Evolutionary conservation across 2,113 vertebrate genomes (phyloP).

Genomic region (Saccopteryx bilineata): DNA sequence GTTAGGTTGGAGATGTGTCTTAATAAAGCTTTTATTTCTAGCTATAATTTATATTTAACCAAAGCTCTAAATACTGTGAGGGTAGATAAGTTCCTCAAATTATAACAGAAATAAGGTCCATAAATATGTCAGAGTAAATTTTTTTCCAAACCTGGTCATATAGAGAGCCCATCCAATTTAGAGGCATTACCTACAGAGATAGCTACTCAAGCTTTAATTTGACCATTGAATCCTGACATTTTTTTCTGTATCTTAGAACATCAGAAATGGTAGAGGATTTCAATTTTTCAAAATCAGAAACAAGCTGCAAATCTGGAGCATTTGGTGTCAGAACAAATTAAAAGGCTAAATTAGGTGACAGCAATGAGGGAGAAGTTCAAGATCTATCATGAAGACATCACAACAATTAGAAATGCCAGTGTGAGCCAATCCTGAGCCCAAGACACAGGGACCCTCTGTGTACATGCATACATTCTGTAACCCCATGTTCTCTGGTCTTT

Average conservation of each 20-base stretch:
- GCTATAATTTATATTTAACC: background rate
- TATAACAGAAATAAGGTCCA: background rate
- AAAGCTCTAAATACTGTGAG: background rate
- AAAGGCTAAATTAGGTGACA: background rate
- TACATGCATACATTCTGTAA: background rate
- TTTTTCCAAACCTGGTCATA: background rate
- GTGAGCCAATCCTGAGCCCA: background rate
- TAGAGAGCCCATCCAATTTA: background rate
- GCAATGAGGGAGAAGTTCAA: background rate
- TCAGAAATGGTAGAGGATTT: background rate
- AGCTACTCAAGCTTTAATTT: background rate
- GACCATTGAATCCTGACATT: background rate
- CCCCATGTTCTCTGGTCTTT: background rate
- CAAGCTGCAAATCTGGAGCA: background rate
- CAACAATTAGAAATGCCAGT: background rate
- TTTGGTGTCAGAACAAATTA: background rate
- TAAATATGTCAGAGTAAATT: background rate
- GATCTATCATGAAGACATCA: background rate
- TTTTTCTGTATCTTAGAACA: background rate
- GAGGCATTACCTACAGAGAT: background rate
- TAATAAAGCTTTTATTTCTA: background rate
- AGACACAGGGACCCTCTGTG: background rate
- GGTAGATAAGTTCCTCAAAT: background rate
- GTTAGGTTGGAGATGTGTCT: background rate
- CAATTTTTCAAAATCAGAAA: background rate